phyloP scores from a whole-genome alignment of 2,797 vertebrate species.

The Borostomias antarcticus region DNA sequence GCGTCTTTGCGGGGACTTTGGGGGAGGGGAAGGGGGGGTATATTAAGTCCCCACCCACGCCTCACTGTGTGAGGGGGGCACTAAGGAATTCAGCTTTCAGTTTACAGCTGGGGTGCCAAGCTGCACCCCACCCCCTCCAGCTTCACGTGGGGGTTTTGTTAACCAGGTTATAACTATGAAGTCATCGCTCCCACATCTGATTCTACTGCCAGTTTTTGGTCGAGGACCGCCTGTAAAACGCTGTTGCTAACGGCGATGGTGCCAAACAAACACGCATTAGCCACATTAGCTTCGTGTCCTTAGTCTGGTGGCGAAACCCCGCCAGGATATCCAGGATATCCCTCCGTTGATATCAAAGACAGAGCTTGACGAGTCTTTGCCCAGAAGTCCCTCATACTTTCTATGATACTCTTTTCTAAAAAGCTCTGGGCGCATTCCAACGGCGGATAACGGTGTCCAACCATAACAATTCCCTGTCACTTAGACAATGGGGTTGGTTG shows the following conservation, averaged over 20 bases:
- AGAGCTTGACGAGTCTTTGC: too few relatives aligned
- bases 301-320: slow-evolving; percentile 21
- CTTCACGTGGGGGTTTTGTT: slow-evolving; percentile 42
- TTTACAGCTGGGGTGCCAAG: slow-evolving; percentile 5
- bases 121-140: slow-evolving; percentile 39
- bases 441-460: too few relatives aligned
- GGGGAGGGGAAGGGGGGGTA: slow-evolving; percentile 15
- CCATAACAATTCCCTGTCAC: background rate
- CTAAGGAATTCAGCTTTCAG: slow-evolving; percentile 9
- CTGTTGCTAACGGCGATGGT: slow-evolving; percentile 57
- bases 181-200: slow-evolving; percentile 70
- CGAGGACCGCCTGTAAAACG: slow-evolving; percentile 51
- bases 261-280: slow-evolving; percentile 40
- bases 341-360: too few relatives aligned
- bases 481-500: background rate
- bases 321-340: background rate
- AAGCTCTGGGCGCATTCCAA: too few relatives aligned
- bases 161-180: slow-evolving; percentile 72
- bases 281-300: slow-evolving; percentile 15
- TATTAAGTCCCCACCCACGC: background rate
- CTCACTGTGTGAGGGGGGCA: background rate
- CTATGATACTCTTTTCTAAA: too few relatives aligned
- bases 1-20: slow-evolving; percentile 11
- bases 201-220: slow-evolving; percentile 70
- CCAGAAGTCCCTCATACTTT: too few relatives aligned